These are phyloP conservation scores for Apis mellifera DNA, from an alignment of 1,140 invertebrate species.

Conservation along the genomic window DNA sequence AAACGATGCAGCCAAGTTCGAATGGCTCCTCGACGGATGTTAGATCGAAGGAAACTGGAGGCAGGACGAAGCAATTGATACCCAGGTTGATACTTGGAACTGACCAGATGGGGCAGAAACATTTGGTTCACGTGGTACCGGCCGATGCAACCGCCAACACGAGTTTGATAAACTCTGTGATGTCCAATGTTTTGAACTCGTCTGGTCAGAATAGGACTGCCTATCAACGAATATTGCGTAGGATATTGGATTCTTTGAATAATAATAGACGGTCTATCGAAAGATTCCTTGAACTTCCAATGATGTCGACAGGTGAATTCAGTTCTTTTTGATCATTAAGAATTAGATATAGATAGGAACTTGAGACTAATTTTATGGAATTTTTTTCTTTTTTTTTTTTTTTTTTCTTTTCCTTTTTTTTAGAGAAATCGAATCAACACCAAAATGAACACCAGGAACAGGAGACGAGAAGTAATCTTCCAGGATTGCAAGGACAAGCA, in stretches of 20 bases:
- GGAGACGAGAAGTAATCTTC: slow-evolving; percentile 1
- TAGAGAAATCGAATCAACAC: not conserved
- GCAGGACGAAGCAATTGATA: slow-evolving; percentile 9
- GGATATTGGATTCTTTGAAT: slow-evolving; percentile 60
- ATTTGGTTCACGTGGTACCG: slow-evolving; percentile 67
- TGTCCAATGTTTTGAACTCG: not conserved
- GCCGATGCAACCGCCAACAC: not conserved
- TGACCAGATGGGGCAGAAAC: slow-evolving; percentile 65
- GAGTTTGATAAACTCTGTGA: not conserved
- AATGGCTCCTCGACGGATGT: not conserved
- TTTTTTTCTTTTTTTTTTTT: not conserved
- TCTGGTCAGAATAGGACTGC: slow-evolving; percentile 19
- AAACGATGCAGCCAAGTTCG: not conserved
- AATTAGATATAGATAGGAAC: too few relatives aligned
- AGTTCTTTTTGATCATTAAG: not conserved
- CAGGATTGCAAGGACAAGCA: not conserved
- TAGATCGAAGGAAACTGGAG: not conserved
- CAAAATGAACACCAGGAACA: not conserved
- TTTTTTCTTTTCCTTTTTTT: not conserved
- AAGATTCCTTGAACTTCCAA: slow-evolving; percentile 52
- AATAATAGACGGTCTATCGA: slow-evolving; percentile 60
- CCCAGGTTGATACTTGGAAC: slow-evolving; percentile 64
- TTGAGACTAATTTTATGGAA: not conserved
- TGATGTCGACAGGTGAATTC: not conserved
- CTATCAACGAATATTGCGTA: slow-evolving; percentile 55